A percentile compares a stretch with the other conserved stretches of the same genome.
Evolutionary conservation across 2,113 vertebrate genomes (phyloP).

Genomic region (Salvator merianae): DNA sequence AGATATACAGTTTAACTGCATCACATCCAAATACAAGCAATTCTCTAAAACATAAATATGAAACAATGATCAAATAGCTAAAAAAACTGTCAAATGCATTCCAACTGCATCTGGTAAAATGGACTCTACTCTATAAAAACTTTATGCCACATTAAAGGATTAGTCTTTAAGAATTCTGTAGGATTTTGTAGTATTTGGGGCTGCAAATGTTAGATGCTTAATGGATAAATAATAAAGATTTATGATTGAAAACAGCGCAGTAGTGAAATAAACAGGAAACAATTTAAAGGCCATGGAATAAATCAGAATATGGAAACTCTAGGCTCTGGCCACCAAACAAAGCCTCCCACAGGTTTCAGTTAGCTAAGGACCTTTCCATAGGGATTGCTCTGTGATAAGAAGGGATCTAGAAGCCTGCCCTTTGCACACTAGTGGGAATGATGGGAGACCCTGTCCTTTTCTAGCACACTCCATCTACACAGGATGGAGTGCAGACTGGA

Average conservation of each 20-base stretch:
- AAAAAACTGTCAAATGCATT: not conserved
- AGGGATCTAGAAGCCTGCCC: too few species aligned
- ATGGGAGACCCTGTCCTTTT: too few species aligned
- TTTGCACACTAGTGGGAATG: too few species aligned
- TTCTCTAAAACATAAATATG: not conserved
- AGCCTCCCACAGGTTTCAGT: too few species aligned
- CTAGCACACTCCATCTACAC: too few species aligned
- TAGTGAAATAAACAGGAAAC: too few species aligned
- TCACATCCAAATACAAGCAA: not conserved
- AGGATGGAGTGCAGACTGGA: too few species aligned
- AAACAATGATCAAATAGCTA: not conserved
- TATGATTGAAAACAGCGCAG: not conserved
- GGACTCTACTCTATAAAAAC: not conserved
- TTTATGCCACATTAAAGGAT: not conserved
- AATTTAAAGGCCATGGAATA: too few species aligned
- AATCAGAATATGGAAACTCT: not conserved
- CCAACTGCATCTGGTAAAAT: not conserved
- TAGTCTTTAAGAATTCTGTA: not conserved
- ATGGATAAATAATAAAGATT: not conserved
- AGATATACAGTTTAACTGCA: too few species aligned
- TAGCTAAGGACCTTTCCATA: too few species aligned
- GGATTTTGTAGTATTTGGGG: not conserved
- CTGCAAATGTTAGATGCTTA: not conserved
- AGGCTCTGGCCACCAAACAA: not conserved
- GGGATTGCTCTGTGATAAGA: too few species aligned